Conservation (phyloP, 2,113 vertebrate genomes). For the Alaudala cheleensis region DNA sequence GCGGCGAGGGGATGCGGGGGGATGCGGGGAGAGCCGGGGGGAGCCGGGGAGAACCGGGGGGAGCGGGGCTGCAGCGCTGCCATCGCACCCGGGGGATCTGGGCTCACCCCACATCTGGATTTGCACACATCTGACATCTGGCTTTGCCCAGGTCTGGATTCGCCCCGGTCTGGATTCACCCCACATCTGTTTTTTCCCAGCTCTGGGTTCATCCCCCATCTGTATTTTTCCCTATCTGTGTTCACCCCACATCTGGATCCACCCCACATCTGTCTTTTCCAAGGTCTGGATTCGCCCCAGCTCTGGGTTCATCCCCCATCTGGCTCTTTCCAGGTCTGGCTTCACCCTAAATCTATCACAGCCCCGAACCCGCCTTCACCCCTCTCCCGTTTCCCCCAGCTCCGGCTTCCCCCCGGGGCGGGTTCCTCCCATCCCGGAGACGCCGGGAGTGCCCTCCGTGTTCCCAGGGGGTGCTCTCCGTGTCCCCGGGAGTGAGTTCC, state of each 20-base stretch:
- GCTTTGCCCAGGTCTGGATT: not conserved
- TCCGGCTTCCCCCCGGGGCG: too few species aligned
- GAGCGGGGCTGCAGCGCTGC: not conserved
- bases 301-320: accelerated
- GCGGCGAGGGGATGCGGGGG: not conserved
- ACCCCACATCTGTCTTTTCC: too few species aligned
- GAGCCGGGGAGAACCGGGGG: not conserved
- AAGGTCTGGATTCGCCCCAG: not conserved
- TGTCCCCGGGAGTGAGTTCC: too few species aligned
- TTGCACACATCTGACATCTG: not conserved
- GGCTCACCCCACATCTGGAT: not conserved
- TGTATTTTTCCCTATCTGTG: accelerated
- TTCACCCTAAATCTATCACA: not conserved
- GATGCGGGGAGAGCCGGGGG: not conserved
- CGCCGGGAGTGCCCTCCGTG: too few species aligned
- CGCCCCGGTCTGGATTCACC: not conserved
- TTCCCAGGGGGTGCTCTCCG: not conserved
- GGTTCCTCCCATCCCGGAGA: not conserved
- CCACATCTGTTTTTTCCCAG: not conserved
- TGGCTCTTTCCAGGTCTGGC: accelerated
- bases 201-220: accelerated
- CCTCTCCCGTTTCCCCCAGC: not conserved
- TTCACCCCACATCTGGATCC: accelerated
- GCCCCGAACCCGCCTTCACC: not conserved
- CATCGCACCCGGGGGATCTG: accelerated